Conservation (phyloP, 2,888 invertebrate genomes). For the Dryomyza anilis region DNA sequence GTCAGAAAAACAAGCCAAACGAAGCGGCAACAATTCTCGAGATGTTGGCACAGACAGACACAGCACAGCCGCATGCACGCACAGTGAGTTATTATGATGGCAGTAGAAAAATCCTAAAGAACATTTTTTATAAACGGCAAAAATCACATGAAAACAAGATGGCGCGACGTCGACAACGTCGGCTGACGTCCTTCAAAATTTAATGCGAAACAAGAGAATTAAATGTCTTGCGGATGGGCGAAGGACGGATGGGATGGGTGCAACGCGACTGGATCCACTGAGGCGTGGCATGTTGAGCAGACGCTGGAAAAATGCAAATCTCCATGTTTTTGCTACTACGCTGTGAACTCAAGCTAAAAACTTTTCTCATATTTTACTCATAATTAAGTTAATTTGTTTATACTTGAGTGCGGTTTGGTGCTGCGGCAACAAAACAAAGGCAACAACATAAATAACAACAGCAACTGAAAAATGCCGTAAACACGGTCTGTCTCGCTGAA, state of each 20-base stretch:
- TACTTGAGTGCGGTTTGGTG: constrained; percentile 16
- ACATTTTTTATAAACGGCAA: too few relatives aligned
- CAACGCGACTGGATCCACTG: too few relatives aligned
- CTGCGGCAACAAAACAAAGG: background rate
- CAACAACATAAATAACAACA: too few relatives aligned
- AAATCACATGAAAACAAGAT: constrained; percentile 3
- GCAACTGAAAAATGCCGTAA: too few relatives aligned
- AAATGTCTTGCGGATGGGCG: background rate
- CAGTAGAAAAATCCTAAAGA: background rate
- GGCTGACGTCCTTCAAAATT: background rate
- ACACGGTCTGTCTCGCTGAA: too few relatives aligned
- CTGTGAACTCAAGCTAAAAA: constrained; percentile 33
- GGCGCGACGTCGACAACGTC: too few relatives aligned
- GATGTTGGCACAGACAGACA: too few relatives aligned
- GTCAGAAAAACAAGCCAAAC: too few relatives aligned
- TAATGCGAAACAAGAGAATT: background rate
- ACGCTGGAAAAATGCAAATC: constrained; percentile 4
- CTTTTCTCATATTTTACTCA: constrained; percentile 52
- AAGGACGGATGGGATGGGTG: background rate
- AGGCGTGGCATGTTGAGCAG: background rate
- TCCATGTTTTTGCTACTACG: background rate
- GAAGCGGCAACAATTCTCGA: background rate
- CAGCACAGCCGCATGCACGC: background rate
- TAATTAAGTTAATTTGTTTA: constrained; percentile 51
- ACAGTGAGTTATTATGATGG: background rate